Base-by-base conservation (phyloP, 2,888 invertebrate genomes). In the Erebia ligea region DNA sequence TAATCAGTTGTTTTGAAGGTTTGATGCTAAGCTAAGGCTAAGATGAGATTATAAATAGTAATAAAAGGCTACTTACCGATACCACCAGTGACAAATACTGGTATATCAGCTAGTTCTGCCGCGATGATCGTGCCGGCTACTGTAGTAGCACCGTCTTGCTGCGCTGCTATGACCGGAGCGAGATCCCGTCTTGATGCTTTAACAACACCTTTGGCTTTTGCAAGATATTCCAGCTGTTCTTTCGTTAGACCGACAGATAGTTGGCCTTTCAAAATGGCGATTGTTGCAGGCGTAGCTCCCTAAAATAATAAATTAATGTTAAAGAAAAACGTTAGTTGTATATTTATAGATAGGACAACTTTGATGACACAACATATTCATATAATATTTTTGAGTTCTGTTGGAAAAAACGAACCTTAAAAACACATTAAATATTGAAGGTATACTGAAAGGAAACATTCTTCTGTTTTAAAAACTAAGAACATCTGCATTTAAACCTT, bases 61-160 rank as follows among this genome's bases (percentile, higher is more conserved):
- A n/a, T 50, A n/a, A n/a, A 52, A 52, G 17, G 17, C 13, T 65
- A 50, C 80, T 79, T 76, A 94, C 95, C 95, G 76, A 95, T 94
- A 3, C 97, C 97, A 75, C 99, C 99, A 40, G 99, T 99, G 1
- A 98, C 99, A 93, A 99, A 99, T 66, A 99, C 94, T 13, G 95
- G 95, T 80, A 99, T 98, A 8, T 97, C 97, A 10, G 96, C 96
- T 76, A 95, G 91, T 73, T 97, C 95, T 0, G 99, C 97, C 9
- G 97, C 95, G 48, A 98, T 93, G 92, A 99, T 96, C 0, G 99
- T 99, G 0, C 97, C 98, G 0, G 99, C 97, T 1, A 99, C 99
- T 0, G 99, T 99, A 0, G 99, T 99, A 1, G 99, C 99, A 0
- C 99, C 99, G 82, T 95, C 96, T 34, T 95, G 84, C 65, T 93